These are phyloP conservation scores for Isurus oxyrinchus DNA, from an alignment of 2,113 vertebrate species.

Conservation along the genomic window DNA sequence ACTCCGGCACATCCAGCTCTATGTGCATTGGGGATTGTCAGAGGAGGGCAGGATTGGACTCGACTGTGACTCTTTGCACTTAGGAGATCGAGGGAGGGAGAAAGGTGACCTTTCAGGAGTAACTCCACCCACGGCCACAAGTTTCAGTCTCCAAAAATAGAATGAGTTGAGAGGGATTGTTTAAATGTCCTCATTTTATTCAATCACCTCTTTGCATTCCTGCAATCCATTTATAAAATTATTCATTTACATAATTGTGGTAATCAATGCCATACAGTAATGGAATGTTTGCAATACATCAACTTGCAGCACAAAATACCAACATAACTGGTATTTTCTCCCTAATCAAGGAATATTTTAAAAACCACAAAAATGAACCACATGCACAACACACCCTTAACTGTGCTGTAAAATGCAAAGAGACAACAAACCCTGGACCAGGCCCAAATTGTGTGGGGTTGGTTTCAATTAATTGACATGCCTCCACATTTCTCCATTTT, in stretches of 20 bases:
- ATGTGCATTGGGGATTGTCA: background rate
- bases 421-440: background rate
- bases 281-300: background rate
- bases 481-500: background rate
- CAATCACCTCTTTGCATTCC: background rate
- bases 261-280: background rate
- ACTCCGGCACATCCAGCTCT: background rate
- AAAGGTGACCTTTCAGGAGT: background rate
- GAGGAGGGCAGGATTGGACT: too few relatives aligned
- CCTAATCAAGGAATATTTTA: background rate
- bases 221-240: background rate
- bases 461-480: background rate
- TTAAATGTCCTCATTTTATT: background rate
- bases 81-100: background rate
- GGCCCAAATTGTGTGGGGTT: background rate
- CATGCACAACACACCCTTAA: background rate
- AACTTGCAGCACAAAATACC: background rate
- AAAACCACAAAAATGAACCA: background rate
- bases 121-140: background rate
- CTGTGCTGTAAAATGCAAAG: background rate
- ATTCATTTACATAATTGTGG: background rate
- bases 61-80: background rate
- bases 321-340: constrained; percentile 22
- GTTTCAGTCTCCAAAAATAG: background rate
- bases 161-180: background rate